Conservation (phyloP, 2,888 invertebrate genomes). For the Rhagonycha lutea region DNA sequence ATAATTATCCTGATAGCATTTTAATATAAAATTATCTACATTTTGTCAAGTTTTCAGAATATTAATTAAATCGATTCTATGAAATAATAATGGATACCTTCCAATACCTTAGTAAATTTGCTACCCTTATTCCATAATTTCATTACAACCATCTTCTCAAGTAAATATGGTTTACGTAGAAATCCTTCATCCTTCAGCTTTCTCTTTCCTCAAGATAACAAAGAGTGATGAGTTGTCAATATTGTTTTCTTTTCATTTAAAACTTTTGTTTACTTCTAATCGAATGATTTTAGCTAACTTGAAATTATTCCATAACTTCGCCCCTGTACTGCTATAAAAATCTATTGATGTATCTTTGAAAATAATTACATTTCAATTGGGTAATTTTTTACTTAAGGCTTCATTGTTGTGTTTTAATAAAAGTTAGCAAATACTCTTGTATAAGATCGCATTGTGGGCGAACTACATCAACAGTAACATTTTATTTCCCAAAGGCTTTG, state of each 20-base stretch:
- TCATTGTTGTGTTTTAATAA: not conserved
- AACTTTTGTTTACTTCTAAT: conserved; percentile 8
- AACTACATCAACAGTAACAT: not conserved
- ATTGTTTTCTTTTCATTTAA: conserved; percentile 18
- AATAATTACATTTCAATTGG: not conserved
- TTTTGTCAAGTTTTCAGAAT: not conserved
- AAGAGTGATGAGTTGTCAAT: conserved; percentile 7
- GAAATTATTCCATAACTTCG: not conserved
- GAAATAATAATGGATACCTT: not conserved
- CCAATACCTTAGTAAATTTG: not conserved
- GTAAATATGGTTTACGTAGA: not conserved
- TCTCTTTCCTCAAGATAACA: not conserved
- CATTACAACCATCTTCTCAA: not conserved
- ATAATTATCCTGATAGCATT: no score
- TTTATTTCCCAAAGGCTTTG: not conserved
- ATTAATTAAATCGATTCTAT: not conserved
- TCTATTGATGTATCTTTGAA: not conserved
- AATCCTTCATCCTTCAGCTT: not conserved
- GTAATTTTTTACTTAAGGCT: not conserved
- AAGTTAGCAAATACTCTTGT: not conserved
- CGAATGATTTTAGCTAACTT: not conserved
- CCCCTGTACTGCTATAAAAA: not conserved
- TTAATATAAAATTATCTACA: not conserved
- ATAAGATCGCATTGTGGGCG: not conserved
- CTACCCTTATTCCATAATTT: not conserved